phyloP scores from a whole-genome alignment of 2,888 invertebrate genomes.

The Apamea anceps region DNA sequence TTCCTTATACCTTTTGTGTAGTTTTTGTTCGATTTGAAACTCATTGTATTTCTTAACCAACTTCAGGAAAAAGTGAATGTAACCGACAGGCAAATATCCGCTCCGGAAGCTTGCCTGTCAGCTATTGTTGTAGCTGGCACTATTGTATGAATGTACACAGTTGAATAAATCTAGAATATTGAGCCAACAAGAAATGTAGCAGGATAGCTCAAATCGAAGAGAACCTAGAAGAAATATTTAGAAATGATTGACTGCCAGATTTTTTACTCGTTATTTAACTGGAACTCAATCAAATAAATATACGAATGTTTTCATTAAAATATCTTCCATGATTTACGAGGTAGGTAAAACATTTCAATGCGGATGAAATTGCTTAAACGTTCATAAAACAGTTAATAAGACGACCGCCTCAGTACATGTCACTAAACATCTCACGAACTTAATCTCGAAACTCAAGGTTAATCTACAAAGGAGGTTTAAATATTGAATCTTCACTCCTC shows the following conservation, averaged over 20 bases:
- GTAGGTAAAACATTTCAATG: too few species aligned
- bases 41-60: slow-evolving; percentile 1
- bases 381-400: background rate
- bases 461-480: slow-evolving; percentile 23
- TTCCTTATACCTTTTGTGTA: background rate
- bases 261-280: background rate
- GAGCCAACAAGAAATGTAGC: background rate
- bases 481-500: slow-evolving; percentile 22
- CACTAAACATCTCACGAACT: slow-evolving; percentile 1
- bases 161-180: slow-evolving; percentile 5
- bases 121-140: background rate
- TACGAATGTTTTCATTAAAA: background rate
- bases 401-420: slow-evolving; percentile 5
- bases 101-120: background rate
- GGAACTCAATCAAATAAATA: too few species aligned
- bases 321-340: background rate
- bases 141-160: background rate
- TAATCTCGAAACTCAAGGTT: slow-evolving; percentile 27
- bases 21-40: background rate
- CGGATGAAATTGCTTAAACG: too few species aligned
- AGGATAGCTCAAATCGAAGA: background rate
- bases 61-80: background rate
- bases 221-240: background rate
- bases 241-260: too few species aligned
- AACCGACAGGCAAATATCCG: slow-evolving; percentile 3